Conservation (phyloP, 2,888 invertebrate species). For the Caenorhabditis sp. region DNA sequence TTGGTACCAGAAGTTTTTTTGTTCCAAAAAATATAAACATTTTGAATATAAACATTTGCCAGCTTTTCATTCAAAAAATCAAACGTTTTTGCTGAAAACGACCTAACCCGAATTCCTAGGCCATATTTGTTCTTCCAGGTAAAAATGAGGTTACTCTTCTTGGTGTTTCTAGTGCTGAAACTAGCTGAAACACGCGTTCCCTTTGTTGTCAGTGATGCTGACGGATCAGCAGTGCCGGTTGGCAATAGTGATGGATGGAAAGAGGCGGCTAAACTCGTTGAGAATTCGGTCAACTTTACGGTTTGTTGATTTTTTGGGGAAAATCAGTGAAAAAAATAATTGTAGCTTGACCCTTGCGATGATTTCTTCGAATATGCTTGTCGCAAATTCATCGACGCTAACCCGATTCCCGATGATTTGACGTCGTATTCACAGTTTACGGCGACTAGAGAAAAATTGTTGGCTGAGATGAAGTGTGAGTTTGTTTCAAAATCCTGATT, state of each 20-base stretch:
- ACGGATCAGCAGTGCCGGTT: constrained; percentile 12
- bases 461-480: constrained; percentile 49
- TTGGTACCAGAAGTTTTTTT: too few species aligned
- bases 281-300: constrained; percentile 25
- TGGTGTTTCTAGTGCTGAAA: constrained; percentile 29
- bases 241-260: constrained; percentile 25
- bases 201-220: constrained; percentile 4
- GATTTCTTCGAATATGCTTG: constrained; percentile 63
- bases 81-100: too few species aligned
- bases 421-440: constrained; percentile 63
- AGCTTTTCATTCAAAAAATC: too few species aligned
- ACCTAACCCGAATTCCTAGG: too few species aligned
- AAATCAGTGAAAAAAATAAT: too few species aligned
- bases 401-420: constrained; percentile 62
- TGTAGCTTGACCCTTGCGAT: constrained; percentile 45
- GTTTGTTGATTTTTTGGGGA: background rate
- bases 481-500: too few species aligned
- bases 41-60: too few species aligned
- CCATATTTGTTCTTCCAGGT: too few species aligned
- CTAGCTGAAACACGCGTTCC: constrained; percentile 1
- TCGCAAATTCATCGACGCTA: constrained; percentile 58
- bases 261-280: constrained; percentile 22
- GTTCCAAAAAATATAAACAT: too few species aligned
- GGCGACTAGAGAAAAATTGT: constrained; percentile 63
- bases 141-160: constrained; percentile 2